Base-by-base conservation (phyloP, 1,140 invertebrate genomes). In the Dryas iulia region DNA sequence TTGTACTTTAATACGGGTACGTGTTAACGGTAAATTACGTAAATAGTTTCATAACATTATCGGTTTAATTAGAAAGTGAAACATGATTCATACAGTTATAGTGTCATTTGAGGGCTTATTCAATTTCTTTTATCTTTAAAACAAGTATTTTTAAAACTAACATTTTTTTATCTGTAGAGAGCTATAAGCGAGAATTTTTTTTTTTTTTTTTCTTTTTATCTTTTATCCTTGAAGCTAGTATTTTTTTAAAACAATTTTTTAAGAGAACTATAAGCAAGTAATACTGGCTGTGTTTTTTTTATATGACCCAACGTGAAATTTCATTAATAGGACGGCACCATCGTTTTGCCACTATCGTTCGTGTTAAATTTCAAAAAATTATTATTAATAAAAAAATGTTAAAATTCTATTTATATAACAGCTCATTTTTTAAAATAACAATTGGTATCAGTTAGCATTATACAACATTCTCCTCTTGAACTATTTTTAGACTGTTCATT, bases 21-120 rank as follows among this genome's bases (percentile, higher is more conserved):
- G 52, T 31, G 10, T 54, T 59, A 47, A 58, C 58, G 10, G 18
- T 33, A 66, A 59, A 35, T 66, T 66, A 66, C 65, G 65, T 66
- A 59, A 66, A 59, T 21, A 24, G 31, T 66, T 59, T 66, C 65
- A 66, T 59, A 66, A 66, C 65, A 59, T 59, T 53, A 53, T 53
- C 35, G 65, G 58, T 59, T 66, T 66, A 66, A 66, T 66, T 66
- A 66, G 65, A 66, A 66, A 66, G 65, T 66, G 61, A 63, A 56
- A 31, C 52, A 7, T 63, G 61, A 33, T 53, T 56, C 53, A 54
- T 54, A 23, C 53, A n/a, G 12, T 54, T 24, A 7, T 24, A 24
- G 12, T 39, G 1, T 54, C 2, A 54, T 6, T 14, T 18, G 35
- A 39, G 35, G 35, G 14, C 18, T 39, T 39, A 39, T 1, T 39